Evolutionary conservation across 2,888 invertebrate genomes (phyloP).

Genomic region (Marronus borbonicus): DNA sequence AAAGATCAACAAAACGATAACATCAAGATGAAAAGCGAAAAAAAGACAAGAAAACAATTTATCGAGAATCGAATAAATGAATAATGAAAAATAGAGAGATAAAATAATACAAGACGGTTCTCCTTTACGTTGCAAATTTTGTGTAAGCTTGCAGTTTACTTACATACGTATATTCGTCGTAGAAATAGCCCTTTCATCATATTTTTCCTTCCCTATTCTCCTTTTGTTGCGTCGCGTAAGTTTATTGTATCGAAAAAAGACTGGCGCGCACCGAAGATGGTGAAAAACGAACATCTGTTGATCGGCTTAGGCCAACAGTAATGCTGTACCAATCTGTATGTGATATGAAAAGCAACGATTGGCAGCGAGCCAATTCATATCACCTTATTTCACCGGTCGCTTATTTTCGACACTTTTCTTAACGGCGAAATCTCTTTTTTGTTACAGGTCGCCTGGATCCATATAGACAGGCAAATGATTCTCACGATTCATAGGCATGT

Average conservation of each 20-base stretch:
- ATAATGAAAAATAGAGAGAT: neutral
- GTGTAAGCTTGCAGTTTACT: conserved; percentile 39
- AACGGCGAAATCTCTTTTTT: conserved; percentile 43
- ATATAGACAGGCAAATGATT: conserved; percentile 95
- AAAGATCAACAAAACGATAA: conserved; percentile 27
- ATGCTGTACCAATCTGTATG: conserved; percentile 61
- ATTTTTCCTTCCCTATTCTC: conserved; percentile 52
- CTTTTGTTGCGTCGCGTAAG: neutral
- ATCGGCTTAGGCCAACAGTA: conserved; percentile 51
- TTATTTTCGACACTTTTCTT: conserved; percentile 38
- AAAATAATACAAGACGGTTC: conserved; percentile 8
- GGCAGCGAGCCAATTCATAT: conserved; percentile 61
- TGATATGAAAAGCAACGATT: conserved; percentile 62
- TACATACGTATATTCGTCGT: conserved; percentile 54
- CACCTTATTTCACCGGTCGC: conserved; percentile 36
- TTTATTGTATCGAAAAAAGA: conserved; percentile 25
- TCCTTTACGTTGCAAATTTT: conserved; percentile 33
- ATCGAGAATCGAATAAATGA: conserved; percentile 14
- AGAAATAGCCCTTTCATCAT: conserved; percentile 58
- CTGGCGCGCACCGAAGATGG: neutral
- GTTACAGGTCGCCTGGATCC: conserved; percentile 92
- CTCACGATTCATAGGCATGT: conserved; percentile 94
- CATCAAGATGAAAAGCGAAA: neutral
- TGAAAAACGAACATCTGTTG: conserved; percentile 50
- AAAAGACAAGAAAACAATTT: conserved; percentile 13